Evolutionary conservation across 2,888 invertebrate species (phyloP), one percentile per base, ranked within the genome.

Genomic region (Macaria liturata): DNA sequence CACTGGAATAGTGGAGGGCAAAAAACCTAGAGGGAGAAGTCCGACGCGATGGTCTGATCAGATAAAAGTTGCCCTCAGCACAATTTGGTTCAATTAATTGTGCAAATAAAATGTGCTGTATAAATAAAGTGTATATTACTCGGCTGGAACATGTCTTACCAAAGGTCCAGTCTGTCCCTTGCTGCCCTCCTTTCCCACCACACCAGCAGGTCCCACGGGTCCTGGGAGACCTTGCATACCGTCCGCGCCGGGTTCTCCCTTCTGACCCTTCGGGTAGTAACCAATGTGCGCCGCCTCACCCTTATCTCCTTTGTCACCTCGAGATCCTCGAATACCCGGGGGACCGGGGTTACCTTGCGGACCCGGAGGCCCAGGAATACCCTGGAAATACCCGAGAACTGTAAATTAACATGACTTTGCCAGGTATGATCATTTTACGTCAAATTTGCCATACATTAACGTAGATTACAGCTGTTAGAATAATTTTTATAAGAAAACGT

Each of bases 171-270:
- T 74, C 69, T 92, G 93, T 64, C 96, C 96, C 75, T 93, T 94
- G 1, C 86, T 77, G 52, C 96, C 96, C 37, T 80, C 65, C 30
- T 86, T 75, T 8, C 96, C 95, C 3, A 80, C 69, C n/a, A 87
- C 91, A 40, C 96, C 96, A 45, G 90, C 73, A 0, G 92, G 92
- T 3, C 96, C 96, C 4, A 94, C 93, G 43, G 93, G 86, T 9
- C 96, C 96, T 7, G 92, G 87, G 6, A 88, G 84, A 45, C 96
- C 96, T 69, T 91, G 92, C 49, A 93, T 93, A 46, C 98, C 98
- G 72, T 95, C 94, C 43, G 93, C 84, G 49, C 97, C 96, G 3
- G 95, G 95, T 81, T 97, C 97, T 78, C 98, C 98, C 76, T 97
- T 97, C 78, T 96, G 95, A 42, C 98, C 98, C 81, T 96, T 96